Evolutionary conservation across 2,888 invertebrate genomes (phyloP), one percentile per base, ranked within the genome.

Genomic region (Steinernema carpocapsae): DNA sequence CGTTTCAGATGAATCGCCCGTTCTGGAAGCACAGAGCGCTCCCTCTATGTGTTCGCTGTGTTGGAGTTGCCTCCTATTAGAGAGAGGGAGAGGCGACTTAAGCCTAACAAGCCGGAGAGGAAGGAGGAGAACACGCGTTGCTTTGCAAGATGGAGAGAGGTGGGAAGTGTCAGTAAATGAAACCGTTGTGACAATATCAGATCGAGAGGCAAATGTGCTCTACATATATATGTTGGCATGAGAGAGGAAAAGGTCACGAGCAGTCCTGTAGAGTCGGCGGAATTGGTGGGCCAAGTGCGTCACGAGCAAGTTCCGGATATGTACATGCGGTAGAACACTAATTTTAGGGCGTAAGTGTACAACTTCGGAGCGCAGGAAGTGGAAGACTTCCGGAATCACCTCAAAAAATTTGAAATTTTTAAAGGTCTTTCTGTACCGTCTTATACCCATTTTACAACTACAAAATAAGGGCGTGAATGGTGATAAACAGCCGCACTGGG

Each of bases 261-360:
- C 14, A 3, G 19, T 4, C 56, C 12, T 24, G 56, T 26, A 22
- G 56, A 32, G 32, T 24, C 24, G 6, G 12, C 52, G 52, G 17
- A 64, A 64, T 64, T 64, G 32, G 32, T 32, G 64, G 64, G 64
- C 64, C 64, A 64, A 64, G 32, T 64, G 32, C 64, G 64, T 64
- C 64, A 64, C 64, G 10, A 37, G 32, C 37, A 32, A 48, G 17
- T 48, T 12, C 64, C 64, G 64, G 64, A 64, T 17, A 32, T 32
- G 24, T 26, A 6, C 19, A 32, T 29, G 32, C 17, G 64, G 64
- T 14, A 19, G 48, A 19, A 48, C n/a, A 48, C 64, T 64, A 64
- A 64, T 32, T 64, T 64, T 64, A 64, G 64, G 29, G 7, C 22
- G 1, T 37, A 37, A 3, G 37, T 37, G 37, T 37, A 37, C 37